Conservation (phyloP, 2,888 invertebrate genomes). For the Orthosia cruda region DNA sequence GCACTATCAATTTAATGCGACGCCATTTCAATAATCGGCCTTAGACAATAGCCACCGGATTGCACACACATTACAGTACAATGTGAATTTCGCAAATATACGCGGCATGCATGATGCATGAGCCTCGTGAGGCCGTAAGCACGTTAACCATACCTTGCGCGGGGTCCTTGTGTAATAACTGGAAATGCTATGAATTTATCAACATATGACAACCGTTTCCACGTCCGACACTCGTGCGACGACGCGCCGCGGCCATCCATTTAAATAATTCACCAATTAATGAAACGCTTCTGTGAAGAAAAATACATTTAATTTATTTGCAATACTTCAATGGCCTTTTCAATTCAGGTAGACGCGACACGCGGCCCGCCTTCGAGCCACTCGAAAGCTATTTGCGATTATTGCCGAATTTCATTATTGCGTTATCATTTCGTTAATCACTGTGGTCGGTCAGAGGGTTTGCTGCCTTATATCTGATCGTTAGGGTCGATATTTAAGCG, state of each 20-base stretch:
- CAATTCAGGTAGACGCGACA: conserved; percentile 81
- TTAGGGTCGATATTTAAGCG: conserved; percentile 76
- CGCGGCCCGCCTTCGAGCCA: conserved; percentile 77
- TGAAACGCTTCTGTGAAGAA: conserved; percentile 65
- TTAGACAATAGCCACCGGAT: conserved; percentile 83
- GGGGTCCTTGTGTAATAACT: conserved; percentile 70
- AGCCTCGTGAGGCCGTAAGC: conserved; percentile 68
- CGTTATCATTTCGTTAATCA: conserved; percentile 87
- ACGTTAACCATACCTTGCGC: conserved; percentile 72
- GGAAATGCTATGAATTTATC: conserved; percentile 76
- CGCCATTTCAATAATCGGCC: conserved; percentile 85
- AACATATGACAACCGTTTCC: conserved; percentile 66
- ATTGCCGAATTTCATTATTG: conserved; percentile 90
- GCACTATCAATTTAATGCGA: conserved; percentile 86
- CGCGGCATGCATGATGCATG: conserved; percentile 76
- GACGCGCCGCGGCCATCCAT: conserved; percentile 41
- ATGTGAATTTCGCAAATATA: conserved; percentile 80
- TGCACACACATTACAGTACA: conserved; percentile 74
- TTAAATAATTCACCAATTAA: conserved; percentile 68
- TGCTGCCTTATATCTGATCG: conserved; percentile 62
- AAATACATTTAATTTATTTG: conserved; percentile 75
- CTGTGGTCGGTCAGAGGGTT: conserved; percentile 57
- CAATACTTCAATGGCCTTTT: conserved; percentile 79
- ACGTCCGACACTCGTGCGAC: conserved; percentile 47
- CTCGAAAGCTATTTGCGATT: conserved; percentile 89